Percentiles rank a stretch among this genome's conserved stretches.
These are phyloP conservation scores for Shargacucullia verbasci DNA, from an alignment of 2,888 invertebrate genomes.

Conservation along the genomic window DNA sequence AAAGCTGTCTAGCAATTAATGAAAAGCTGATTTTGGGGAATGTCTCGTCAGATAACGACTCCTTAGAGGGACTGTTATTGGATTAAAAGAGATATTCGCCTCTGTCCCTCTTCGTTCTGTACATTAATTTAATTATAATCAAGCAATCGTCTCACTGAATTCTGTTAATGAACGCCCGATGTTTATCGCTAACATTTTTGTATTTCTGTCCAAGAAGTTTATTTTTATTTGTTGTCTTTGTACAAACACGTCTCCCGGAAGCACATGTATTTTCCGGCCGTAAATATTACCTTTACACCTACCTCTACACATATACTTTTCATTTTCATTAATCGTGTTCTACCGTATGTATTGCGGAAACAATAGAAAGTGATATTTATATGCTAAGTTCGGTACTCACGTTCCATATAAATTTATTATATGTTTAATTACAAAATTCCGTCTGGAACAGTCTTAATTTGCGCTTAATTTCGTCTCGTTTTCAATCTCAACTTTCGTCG, in stretches of 20 bases:
- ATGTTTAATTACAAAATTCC: conserved; percentile 68
- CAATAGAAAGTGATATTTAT: conserved; percentile 39
- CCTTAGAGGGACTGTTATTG: conserved; percentile 65
- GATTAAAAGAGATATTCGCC: conserved; percentile 73
- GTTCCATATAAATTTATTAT: conserved; percentile 56
- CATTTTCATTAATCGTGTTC: conserved; percentile 29
- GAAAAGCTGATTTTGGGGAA: conserved; percentile 81
- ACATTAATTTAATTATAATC: conserved; percentile 72
- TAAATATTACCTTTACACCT: conserved; percentile 43
- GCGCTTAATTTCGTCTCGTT: conserved; percentile 74
- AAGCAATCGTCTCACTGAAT: conserved; percentile 36
- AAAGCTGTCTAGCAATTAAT: conserved; percentile 81
- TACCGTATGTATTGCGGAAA: conserved; percentile 20
- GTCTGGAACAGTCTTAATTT: conserved; percentile 70
- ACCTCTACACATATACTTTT: conserved; percentile 25
- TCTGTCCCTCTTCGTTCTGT: conserved; percentile 63
- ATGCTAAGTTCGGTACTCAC: conserved; percentile 37
- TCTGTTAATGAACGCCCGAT: conserved; percentile 17
- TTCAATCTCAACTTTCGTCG: conserved; percentile 72
- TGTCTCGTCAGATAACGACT: conserved; percentile 73
- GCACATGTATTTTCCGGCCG: conserved; percentile 22
- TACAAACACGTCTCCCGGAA: conserved; percentile 29
- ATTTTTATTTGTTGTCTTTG: conserved; percentile 9
- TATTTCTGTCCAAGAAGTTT: conserved; percentile 30
- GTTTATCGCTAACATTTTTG: conserved; percentile 15